A percentile compares a stretch with the other conserved stretches of the same genome.
Conservation (phyloP, 2,797 vertebrate genomes). For the Poeciliopsis infans region DNA sequence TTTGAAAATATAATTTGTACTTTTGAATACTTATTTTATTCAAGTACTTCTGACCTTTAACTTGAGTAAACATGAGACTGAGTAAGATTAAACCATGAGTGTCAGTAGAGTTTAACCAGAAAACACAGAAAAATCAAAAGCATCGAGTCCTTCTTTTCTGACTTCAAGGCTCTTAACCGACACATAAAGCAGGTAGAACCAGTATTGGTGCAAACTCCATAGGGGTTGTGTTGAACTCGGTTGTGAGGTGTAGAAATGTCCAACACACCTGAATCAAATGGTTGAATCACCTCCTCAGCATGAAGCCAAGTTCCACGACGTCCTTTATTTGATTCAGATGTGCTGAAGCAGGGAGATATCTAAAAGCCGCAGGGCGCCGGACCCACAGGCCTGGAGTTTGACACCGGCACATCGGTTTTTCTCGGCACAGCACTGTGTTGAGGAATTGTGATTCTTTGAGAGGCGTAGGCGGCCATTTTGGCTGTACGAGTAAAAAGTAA, state of each 20-base stretch:
- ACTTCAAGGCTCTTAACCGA: neutral
- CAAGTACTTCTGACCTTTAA: too few species aligned
- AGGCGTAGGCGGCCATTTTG: neutral
- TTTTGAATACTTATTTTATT: too few species aligned
- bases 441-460: neutral
- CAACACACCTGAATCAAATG: neutral
- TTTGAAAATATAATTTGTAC: too few species aligned
- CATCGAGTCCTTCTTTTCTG: neutral
- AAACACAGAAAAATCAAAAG: neutral
- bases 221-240: too few species aligned
- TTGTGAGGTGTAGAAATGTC: neutral
- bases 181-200: conserved; percentile 1
- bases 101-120: too few species aligned
- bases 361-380: neutral
- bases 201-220: neutral
- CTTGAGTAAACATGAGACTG: too few species aligned
- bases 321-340: neutral
- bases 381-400: neutral
- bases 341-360: neutral
- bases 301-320: neutral
- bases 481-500: neutral
- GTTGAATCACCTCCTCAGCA: neutral
- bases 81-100: too few species aligned
- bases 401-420: neutral
- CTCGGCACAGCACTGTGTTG: neutral